A percentile compares a stretch with the other conserved stretches of the same genome.
Conservation (phyloP, 2,113 vertebrate species). For the Clarias gariepinus region DNA sequence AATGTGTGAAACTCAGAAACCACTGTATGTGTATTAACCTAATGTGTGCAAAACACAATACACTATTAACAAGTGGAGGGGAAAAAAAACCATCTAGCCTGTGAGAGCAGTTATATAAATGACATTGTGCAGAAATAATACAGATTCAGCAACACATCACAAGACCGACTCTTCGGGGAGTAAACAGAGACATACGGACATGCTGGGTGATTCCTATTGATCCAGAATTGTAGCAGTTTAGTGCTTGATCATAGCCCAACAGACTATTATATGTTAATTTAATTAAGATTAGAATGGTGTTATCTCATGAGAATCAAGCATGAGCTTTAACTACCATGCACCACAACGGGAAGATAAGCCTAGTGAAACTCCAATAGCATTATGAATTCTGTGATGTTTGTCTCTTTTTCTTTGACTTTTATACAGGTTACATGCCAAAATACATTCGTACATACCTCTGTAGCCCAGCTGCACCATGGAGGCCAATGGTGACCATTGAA, state of each 20-base stretch:
- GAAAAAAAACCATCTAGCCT: background rate
- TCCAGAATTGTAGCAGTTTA: background rate
- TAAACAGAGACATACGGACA: background rate
- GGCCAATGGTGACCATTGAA: too few species aligned
- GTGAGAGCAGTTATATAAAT: background rate
- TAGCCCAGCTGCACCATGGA: too few species aligned
- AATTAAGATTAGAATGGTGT: background rate
- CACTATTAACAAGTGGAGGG: background rate
- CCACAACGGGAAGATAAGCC: background rate
- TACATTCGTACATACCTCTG: background rate
- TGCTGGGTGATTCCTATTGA: background rate
- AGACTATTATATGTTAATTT: background rate
- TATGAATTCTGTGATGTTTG: background rate
- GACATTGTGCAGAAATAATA: background rate
- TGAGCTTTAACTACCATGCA: background rate
- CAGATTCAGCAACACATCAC: background rate
- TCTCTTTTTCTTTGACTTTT: background rate
- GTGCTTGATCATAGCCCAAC: background rate
- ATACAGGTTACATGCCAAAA: background rate
- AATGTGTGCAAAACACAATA: background rate
- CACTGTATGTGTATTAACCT: background rate
- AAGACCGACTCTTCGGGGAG: background rate
- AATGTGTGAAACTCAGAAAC: background rate
- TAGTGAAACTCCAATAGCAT: background rate
- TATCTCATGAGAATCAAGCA: background rate